phyloP scores from a whole-genome alignment of 2,113 vertebrate species.

The Onychostruthus taczanowskii region DNA sequence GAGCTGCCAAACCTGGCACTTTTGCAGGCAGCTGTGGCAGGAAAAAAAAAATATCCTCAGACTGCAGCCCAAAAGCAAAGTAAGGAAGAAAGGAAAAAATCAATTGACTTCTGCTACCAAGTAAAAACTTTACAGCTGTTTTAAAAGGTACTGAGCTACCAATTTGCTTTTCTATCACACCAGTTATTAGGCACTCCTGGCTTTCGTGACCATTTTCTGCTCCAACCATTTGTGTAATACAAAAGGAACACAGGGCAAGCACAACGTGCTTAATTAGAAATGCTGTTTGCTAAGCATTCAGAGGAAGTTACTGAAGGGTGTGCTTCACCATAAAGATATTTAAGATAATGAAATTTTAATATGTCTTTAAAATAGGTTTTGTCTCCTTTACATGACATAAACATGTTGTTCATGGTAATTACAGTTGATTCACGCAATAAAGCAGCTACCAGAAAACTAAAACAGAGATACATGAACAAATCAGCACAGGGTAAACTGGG shows the following conservation, averaged over 20 bases:
- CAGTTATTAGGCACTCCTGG: conserved; percentile 53
- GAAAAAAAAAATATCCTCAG: neutral
- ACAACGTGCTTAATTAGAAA: conserved; percentile 16
- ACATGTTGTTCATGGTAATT: neutral
- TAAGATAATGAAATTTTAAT: neutral
- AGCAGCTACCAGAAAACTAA: neutral
- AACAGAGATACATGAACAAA: neutral
- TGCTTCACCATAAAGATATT: neutral
- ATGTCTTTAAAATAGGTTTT: neutral
- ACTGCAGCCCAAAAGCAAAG: conserved; percentile 30
- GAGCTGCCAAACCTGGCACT: conserved; percentile 32
- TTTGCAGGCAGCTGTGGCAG: conserved; percentile 42
- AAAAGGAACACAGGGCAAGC: neutral
- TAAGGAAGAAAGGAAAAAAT: conserved; percentile 56
- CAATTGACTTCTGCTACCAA: conserved; percentile 66
- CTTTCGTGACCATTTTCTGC: conserved; percentile 26
- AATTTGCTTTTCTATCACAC: conserved; percentile 60
- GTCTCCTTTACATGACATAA: neutral
- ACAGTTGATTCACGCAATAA: conserved; percentile 3
- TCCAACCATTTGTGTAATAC: neutral
- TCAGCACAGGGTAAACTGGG: neutral
- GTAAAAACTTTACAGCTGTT: conserved; percentile 66
- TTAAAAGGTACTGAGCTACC: conserved; percentile 58
- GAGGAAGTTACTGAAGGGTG: neutral
- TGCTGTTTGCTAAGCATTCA: conserved; percentile 8